These are phyloP conservation scores for Passer domesticus DNA, from an alignment of 2,113 vertebrate genomes.

Conservation along the genomic window DNA sequence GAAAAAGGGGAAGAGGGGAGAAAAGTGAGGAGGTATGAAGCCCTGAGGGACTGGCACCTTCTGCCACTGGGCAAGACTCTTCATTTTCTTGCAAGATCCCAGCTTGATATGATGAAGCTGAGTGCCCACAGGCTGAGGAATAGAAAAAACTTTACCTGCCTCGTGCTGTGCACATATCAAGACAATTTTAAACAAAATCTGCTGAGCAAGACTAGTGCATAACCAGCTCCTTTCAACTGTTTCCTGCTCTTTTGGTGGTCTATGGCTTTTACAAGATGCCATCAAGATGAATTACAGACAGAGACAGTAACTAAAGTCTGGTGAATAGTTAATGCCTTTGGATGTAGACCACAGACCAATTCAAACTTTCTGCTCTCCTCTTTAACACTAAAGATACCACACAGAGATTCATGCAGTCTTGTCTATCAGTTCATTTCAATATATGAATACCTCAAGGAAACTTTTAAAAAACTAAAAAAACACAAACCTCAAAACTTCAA, in stretches of 20 bases:
- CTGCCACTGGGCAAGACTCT: neutral
- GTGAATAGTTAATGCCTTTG: neutral
- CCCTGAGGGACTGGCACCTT: neutral
- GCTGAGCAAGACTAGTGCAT: neutral
- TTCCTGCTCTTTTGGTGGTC: constrained; percentile 39
- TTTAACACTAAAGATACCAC: neutral
- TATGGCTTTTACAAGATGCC: neutral
- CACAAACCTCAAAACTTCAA: neutral
- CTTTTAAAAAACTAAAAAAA: neutral
- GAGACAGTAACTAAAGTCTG: neutral
- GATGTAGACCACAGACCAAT: neutral
- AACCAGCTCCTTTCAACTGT: neutral
- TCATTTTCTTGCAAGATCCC: neutral
- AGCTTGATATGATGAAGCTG: neutral
- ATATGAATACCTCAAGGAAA: neutral
- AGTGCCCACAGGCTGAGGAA: neutral
- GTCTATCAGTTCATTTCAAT: neutral
- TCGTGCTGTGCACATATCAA: neutral
- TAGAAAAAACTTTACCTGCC: neutral
- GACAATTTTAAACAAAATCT: neutral
- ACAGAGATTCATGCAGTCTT: neutral
- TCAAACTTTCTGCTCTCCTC: neutral
- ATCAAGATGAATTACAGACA: neutral
- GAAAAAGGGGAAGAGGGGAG: neutral
- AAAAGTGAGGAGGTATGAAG: neutral